These are phyloP conservation scores for Betta splendens DNA, from an alignment of 2,797 vertebrate species.

Conservation along the genomic window DNA sequence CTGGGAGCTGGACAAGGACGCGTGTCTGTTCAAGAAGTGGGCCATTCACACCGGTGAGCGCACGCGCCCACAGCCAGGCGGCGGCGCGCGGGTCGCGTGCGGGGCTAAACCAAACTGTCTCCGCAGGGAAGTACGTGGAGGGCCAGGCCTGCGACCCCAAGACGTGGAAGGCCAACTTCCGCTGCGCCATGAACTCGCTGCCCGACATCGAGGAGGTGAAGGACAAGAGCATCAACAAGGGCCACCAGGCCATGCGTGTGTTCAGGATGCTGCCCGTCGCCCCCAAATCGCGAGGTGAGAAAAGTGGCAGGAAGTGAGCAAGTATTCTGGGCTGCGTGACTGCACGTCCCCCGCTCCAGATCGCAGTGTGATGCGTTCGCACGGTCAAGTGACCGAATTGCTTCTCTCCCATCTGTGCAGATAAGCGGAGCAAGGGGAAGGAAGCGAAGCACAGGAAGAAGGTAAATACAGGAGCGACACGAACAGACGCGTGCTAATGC, in stretches of 20 bases:
- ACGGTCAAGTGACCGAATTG: not conserved
- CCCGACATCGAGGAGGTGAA: constrained; percentile 96
- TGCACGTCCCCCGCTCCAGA: not conserved
- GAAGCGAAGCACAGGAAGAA: constrained; percentile 79
- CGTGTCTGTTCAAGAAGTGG: constrained; percentile 92
- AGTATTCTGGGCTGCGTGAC: not conserved
- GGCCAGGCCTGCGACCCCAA: constrained; percentile 89
- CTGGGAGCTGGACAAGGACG: constrained; percentile 95
- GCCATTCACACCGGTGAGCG: constrained; percentile 94
- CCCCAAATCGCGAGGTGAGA: constrained; percentile 76
- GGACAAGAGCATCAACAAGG: constrained; percentile 92
- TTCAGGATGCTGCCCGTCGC: constrained; percentile 89
- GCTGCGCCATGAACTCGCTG: constrained; percentile 97
- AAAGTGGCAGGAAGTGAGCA: constrained; percentile 23
- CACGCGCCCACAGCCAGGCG: too few relatives aligned
- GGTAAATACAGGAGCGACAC: constrained; percentile 72
- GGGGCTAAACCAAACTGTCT: constrained; percentile 21
- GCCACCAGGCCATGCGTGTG: constrained; percentile 90
- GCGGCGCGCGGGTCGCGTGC: too few relatives aligned
- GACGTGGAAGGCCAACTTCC: constrained; percentile 99
- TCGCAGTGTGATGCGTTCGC: not conserved
- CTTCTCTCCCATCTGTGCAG: constrained; percentile 66
- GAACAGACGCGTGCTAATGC: too few relatives aligned
- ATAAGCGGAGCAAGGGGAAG: constrained; percentile 82
- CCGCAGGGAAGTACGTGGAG: constrained; percentile 86